Base-by-base conservation (phyloP, 1,140 invertebrate species). In the Tyrophagus putrescentiae region DNA sequence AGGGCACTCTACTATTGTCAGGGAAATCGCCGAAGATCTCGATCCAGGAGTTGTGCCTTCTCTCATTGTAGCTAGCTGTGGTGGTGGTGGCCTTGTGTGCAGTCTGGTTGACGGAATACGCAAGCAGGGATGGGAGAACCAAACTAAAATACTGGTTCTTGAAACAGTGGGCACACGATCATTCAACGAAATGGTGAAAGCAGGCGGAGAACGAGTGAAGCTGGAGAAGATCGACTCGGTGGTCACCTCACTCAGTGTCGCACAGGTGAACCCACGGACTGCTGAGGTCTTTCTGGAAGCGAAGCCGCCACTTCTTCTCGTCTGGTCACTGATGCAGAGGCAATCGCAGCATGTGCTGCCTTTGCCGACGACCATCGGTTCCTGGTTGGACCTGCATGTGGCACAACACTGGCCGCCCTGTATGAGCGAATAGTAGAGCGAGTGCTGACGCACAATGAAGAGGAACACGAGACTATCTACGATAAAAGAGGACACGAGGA, bases 321-420 rank as follows among this genome's bases (percentile, higher is more conserved):
- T 32, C 67, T 76, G n/a, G 68, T 78, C 0, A 62, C 67, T n/a
- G 77, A 79, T 65, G 70, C 69, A 61, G 69, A 76, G 36, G 76
- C 75, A 6, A 68, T 77, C 2, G 62, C 68, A 18, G 76, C 75
- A 11, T 76, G 76, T 64, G 42, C 72, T 5, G 64, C 64, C 58
- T 76, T 78, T 62, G 66, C 69, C 54, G 70, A 71, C 65, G 65
- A 77, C 63, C 75, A 78, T 56, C 65, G 72, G 16, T 69, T 70
- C 58, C 61, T 78, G 34, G 76, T 78, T 23, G 75, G 78, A 63
- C 75, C 76, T 11, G 70, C 74, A 3, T 77, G 76, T 70, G 77
- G 75, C 9, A 76, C 76, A 16, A 69, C 74, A 3, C 61, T 78
- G 34, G 69, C 74, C 4, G 71, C 73, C 27, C 65, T 75, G 11